Base-by-base conservation (phyloP, 2,888 invertebrate genomes). In the Adineta ricciae region DNA sequence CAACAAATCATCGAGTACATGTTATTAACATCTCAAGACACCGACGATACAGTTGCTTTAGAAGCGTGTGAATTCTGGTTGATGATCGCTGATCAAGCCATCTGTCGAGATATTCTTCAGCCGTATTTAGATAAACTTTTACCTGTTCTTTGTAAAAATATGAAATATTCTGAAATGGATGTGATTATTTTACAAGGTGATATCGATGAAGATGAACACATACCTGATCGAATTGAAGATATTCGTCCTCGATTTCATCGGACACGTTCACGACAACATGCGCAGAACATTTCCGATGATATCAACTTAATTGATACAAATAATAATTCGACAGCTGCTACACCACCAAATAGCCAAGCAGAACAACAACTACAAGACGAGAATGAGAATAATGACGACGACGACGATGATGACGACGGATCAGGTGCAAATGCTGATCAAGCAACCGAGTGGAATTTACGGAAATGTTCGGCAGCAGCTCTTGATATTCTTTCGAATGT, bases 81-180 rank as follows among this genome's bases (percentile, higher is more conserved):
- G 27, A 84, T 86, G 32, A 32, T 84, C 32, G 86, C 84, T 52
- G 84, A 84, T 46, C 86, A 91, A 87, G 89, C 90, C 93, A 89
- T 97, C 87, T 97, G 97, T 90, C 94, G 95, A 90, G 96, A 96
- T 90, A 96, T 95, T 21, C 92, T 99, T 8, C 93, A 93, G 8
- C 94, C 94, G 0, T 95, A 96, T 90, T 92, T 99, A 88, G 93
- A 93, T 8, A 93, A 94, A 87, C 92, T 99, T 83, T 93, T 98
- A 87, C 98, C 99, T 1, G 93, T 97, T 86, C 92, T 99, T 86
- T 95, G 99, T 9, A 93, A 94, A 87, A 96, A 97, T 87, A 99
- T 99, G 99, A 94, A 95, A 88, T 99, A 99, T 92, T 96, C 97
- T 0, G 97, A 97, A 91, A 95, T 97, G 89, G 98, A 98, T 91